Evolutionary conservation across 2,888 invertebrate species (phyloP), one percentile per base, ranked within the genome.

Genomic region (Noctuana brunneofusca): DNA sequence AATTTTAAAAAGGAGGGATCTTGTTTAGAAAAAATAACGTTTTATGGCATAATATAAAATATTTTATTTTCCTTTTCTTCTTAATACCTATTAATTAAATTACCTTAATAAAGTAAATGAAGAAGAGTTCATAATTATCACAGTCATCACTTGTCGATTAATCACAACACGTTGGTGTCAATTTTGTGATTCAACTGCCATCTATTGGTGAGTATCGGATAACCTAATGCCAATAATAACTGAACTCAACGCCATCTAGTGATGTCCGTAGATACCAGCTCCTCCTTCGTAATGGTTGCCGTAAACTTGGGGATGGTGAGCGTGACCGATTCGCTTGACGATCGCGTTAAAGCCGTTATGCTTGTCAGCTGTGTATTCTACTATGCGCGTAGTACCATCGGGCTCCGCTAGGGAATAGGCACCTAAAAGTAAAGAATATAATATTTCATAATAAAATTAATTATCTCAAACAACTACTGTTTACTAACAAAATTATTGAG

Each of bases 281-380:
- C 56, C 49, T 49, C 72, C 75, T 35, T 81, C 78, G 66, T 81
- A 75, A 58, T 78, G 77, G 20, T 76, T 75, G 62, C 76, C 76
- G 71, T 91, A 86, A 64, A 85, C 80, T 72, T 90, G 90, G 32
- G 92, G 89, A 69, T 91, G 91, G 67, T 84, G 79, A 12, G 90
- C 89, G 65, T 89, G 86, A 16, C 92, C 92, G 55, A 92, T 82
- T 69, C 88, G 86, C 73, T 89, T 91, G 65, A 92, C 92, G n/a
- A 92, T 82, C 20, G 92, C 92, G 72, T 89, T 89, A 79, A 92
- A 92, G 5, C 92, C 92, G 67, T 91, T 80, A 75, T 81, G 81
- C 65, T 92, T 90, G 75, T 92, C 92, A 30, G 92, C 91, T 48
- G 92, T 92, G 78, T 92, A 92, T 69, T 92, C 92, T 0, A 92